Percentiles rank a stretch among this genome's conserved stretches.
Evolutionary conservation across 2,113 vertebrate species (phyloP).

Genomic region (Dromas ardeola): DNA sequence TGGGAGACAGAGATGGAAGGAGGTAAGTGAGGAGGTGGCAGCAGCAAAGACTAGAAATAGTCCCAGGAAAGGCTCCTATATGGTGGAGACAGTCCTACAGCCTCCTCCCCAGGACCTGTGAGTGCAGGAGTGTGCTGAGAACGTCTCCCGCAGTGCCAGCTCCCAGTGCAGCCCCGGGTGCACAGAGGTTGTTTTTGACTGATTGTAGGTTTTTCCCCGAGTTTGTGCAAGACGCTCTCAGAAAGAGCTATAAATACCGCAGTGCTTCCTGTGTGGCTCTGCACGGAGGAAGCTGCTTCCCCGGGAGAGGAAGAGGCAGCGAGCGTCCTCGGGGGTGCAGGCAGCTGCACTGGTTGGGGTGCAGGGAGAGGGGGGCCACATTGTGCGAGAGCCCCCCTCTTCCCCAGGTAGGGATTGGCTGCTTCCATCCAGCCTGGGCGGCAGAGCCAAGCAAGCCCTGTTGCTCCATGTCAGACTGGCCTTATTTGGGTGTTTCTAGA

Average conservation of each 20-base stretch:
- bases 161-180: not conserved
- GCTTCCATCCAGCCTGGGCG: rapidly evolving
- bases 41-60: not conserved
- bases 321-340: not conserved
- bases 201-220: not conserved
- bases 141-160: rapidly evolving
- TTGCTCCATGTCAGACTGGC: rapidly evolving
- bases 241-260: conserved; percentile 33
- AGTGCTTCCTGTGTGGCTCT: conserved; percentile 27
- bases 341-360: not conserved
- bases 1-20: not conserved
- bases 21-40: not conserved
- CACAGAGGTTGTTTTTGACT: not conserved
- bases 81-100: not conserved
- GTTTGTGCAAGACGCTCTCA: not conserved
- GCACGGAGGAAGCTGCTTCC: conserved; percentile 28
- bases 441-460: not conserved
- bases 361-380: rapidly evolving
- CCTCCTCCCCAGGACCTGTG: not conserved
- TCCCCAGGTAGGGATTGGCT: not conserved
- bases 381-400: not conserved
- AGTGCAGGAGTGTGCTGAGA: not conserved
- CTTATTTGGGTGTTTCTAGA: not conserved
- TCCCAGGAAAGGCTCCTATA: not conserved
- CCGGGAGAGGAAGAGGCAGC: not conserved